These are phyloP conservation scores for Sebastes kiyomatsui DNA, from an alignment of 2,797 vertebrate species.

Conservation along the genomic window DNA sequence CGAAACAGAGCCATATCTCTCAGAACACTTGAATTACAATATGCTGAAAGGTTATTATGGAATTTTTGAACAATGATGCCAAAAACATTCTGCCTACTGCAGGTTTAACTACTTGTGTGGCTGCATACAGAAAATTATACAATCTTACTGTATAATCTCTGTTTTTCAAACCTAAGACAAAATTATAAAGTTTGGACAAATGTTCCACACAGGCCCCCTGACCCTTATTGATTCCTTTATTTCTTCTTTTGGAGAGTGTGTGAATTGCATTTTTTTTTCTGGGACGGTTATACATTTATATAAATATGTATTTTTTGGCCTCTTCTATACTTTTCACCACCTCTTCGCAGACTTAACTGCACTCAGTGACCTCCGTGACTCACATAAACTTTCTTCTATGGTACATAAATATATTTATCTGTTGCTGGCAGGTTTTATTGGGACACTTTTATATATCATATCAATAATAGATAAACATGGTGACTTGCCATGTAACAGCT, in stretches of 20 bases:
- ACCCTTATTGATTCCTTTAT: neutral
- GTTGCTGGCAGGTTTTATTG: conserved; percentile 67
- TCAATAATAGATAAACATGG: conserved; percentile 74
- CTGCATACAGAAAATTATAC: neutral
- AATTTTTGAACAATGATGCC: no score
- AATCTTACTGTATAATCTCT: neutral
- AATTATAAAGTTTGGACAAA: neutral
- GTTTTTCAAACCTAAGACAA: neutral
- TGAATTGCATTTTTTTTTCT: neutral
- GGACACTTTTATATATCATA: conserved; percentile 69
- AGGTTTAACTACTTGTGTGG: neutral
- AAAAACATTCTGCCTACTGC: no score
- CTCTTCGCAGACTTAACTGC: conserved; percentile 31
- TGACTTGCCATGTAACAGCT: conserved; percentile 54
- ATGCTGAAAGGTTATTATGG: no score
- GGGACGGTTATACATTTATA: neutral
- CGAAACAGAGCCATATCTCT: no score
- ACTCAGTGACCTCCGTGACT: conserved; percentile 59
- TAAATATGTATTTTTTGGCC: neutral
- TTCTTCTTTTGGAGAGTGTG: neutral
- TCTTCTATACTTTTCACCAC: neutral
- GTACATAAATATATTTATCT: conserved; percentile 74
- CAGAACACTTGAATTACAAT: no score
- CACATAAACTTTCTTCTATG: conserved; percentile 52
- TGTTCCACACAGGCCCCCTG: neutral